Evolutionary conservation across 2,797 vertebrate genomes (phyloP).

Genomic region (Neosilurus hyrtlii): DNA sequence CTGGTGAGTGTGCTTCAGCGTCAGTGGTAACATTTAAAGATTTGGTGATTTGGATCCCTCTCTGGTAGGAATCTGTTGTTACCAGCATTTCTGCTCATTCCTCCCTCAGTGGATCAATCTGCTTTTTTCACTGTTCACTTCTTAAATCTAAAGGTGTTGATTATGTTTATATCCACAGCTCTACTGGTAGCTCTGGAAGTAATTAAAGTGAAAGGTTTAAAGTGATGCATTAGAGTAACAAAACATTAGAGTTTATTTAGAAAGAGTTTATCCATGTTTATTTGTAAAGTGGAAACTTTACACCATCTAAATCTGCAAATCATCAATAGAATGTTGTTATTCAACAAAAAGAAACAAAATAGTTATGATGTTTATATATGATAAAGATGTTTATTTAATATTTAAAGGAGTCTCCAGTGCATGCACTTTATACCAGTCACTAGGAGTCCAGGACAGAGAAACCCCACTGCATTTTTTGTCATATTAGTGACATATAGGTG

Average conservation of each 20-base stretch:
- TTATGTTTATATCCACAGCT: background rate
- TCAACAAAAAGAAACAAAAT: no score
- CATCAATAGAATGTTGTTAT: background rate
- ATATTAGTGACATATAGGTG: background rate
- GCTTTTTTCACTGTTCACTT: background rate
- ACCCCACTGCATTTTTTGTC: background rate
- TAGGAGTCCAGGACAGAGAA: background rate
- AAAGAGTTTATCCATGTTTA: background rate
- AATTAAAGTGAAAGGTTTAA: background rate
- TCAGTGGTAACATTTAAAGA: background rate
- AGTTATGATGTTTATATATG: no score
- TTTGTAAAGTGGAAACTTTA: background rate
- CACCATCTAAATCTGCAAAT: background rate
- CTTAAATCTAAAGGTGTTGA: background rate
- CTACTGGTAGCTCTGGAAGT: background rate
- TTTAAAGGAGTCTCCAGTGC: background rate
- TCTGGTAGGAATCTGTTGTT: slow-evolving; percentile 7
- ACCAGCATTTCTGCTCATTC: background rate
- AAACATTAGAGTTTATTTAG: background rate
- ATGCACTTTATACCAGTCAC: background rate
- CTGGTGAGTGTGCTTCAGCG: slow-evolving; percentile 77
- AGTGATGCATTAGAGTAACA: background rate
- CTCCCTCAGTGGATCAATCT: background rate
- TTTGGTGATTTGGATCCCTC: background rate
- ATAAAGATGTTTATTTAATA: background rate